A percentile compares a stretch with the other conserved stretches of the same genome.
phyloP scores from a whole-genome alignment of 2,888 invertebrate species.

The Drosophila phalerata region DNA sequence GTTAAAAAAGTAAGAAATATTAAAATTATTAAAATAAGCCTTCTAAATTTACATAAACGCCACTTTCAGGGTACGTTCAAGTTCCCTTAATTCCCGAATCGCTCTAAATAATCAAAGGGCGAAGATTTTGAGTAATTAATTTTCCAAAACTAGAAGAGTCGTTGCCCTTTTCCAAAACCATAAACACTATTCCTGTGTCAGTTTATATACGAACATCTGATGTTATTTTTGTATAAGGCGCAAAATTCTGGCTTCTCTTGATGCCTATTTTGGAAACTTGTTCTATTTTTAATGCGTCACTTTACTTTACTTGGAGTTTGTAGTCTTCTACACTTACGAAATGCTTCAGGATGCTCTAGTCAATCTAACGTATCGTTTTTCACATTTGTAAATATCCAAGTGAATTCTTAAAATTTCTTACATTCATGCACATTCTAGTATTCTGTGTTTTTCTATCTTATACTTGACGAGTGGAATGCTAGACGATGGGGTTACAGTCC shows the following conservation, averaged over 20 bases:
- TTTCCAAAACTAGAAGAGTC: slow-evolving; percentile 51
- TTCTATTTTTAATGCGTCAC: slow-evolving; percentile 48
- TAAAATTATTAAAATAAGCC: background rate
- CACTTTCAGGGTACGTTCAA: background rate
- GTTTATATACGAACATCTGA: slow-evolving; percentile 25
- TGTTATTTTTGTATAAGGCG: slow-evolving; percentile 66
- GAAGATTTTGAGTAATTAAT: slow-evolving; percentile 33
- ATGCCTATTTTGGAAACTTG: slow-evolving; percentile 53
- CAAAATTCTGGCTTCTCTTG: slow-evolving; percentile 51
- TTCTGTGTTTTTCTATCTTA: background rate
- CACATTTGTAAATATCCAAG: slow-evolving; percentile 20
- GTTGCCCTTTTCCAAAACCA: slow-evolving; percentile 69
- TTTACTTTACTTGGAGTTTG: slow-evolving; percentile 27
- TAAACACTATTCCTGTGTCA: slow-evolving; percentile 48
- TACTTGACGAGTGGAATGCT: no score
- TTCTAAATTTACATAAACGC: background rate
- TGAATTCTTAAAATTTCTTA: slow-evolving; percentile 27
- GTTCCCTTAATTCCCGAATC: slow-evolving; percentile 6
- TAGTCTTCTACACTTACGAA: slow-evolving; percentile 2
- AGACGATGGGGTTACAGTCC: no score
- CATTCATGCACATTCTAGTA: slow-evolving; percentile 1
- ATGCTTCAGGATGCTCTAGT: slow-evolving; percentile 13
- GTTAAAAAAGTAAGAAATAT: slow-evolving; percentile 37
- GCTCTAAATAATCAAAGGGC: slow-evolving; percentile 19
- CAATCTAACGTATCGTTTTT: slow-evolving; percentile 47